Base-by-base conservation (phyloP, 2,797 vertebrate genomes). In the Pseudochromis fuscus region DNA sequence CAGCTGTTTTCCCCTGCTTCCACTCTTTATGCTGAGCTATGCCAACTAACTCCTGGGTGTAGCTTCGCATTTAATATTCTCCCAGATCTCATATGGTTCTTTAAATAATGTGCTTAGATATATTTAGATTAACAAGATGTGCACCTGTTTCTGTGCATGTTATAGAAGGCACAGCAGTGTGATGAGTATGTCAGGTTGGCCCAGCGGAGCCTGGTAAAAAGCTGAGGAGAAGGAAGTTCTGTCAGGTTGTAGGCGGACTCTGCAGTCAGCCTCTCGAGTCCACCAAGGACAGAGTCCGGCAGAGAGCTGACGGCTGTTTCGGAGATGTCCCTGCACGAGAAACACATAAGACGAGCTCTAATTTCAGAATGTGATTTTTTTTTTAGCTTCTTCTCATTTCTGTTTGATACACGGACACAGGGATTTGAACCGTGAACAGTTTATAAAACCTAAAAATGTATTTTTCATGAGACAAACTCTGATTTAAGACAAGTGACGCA, bases 121-220 rank as follows among this genome's bases (percentile, higher is more conserved):
- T 46, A 3, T 24, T 48, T n/a, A 1, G 28, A 27, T 0, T 7
- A 5, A 23, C 40, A 33, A 25, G n/a, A 27, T 7, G 7, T 7
- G 4, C 50, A 94, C 93, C 82, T 88, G 82, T 93, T 93, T 49
- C 69, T 91, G 51, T 44, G 78, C 83, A 94, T 91, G 92, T 88
- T 95, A 79, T 86, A 77, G 81, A 99, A 97, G 30, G 96, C 95
- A 61, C 98, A 99, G 90, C 98, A 99, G 85, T 99, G 98, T 45
- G 97, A 97, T 3, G 95, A 91, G 83, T 98, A 99, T 5, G 97
- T 98, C 86, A 99, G 94, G 64, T 93, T 93, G 82, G 96, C 96
- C 48, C 95, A 88, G 27, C 82, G 77, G 45, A 99, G 94, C 25
- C 93, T 87, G 52, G 90, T 79, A 83, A 97, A 96, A 53, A 91